Evolutionary conservation across 2,888 invertebrate genomes (phyloP), one percentile per base, ranked within the genome.

Genomic region (Dynastes hyllus): DNA sequence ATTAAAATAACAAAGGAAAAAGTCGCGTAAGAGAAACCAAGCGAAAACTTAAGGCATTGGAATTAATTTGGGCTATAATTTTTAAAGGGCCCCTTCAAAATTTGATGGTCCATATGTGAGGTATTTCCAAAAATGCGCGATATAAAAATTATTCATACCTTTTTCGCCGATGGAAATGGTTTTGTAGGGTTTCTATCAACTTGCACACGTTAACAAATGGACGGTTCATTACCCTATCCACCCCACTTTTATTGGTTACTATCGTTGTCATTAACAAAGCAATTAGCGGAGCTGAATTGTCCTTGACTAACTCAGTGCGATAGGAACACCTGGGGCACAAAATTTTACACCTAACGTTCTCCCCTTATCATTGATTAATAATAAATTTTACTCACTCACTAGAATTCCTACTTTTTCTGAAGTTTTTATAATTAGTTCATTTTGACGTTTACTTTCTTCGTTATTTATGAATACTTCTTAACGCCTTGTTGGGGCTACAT

Each of bases 11-110:
- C 84, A 84, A 84, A 83, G 82, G 81, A 80, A 80, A 55, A 81
- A 81, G 73, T 55, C 75, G 32, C 69, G 81, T 80, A 78, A 81
- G 84, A 85, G 85, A 86, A 86, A 85, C 85, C 85, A 86, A 86
- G 86, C 86, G 84, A 84, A 85, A 86, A 86, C 85, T 85, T 37
- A 11, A 85, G 85, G 85, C 85, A 85, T 85, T 86, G 84, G 83
- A n/a, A n/a, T n/a, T n/a, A n/a, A n/a, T n/a, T n/a, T n/a, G n/a
- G 78, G 77, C 83, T 81, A 83, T 84, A 84, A 84, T 83, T 81
- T 84, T 82, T 83, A 81, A 84, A 81, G 81, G 77, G 80, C 45
- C 80, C 82, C 79, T 81, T 78, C 80, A 75, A 75, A 55, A 71
- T 65, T 77, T 78, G 82, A 81, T 81, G 80, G 80, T 77, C 82